Conservation (phyloP, 2,113 vertebrate genomes). For the Dicerorhinus sumatrensis region DNA sequence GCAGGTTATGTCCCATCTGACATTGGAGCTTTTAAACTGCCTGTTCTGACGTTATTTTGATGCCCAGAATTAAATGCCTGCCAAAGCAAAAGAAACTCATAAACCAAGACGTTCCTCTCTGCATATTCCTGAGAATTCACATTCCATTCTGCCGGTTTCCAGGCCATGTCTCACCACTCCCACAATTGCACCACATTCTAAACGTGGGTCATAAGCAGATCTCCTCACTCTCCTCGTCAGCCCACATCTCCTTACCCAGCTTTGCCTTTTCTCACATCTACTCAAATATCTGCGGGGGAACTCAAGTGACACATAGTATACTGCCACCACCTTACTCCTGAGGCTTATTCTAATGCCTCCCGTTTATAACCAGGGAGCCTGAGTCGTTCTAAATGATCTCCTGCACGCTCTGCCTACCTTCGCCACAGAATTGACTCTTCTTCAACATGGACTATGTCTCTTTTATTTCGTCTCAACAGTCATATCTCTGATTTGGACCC, state of each 20-base stretch:
- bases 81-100: slow-evolving; percentile 27
- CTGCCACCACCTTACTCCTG: not conserved
- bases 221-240: not conserved
- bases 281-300: not conserved
- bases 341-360: not conserved
- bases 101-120: not conserved
- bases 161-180: not conserved
- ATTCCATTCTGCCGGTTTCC: not conserved
- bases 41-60: not conserved
- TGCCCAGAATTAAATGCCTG: slow-evolving; percentile 9
- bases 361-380: not conserved
- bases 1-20: not conserved
- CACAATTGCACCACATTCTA: not conserved
- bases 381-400: not conserved
- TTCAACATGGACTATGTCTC: not conserved
- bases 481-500: not conserved
- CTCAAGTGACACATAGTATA: not conserved
- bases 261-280: not conserved
- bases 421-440: not conserved
- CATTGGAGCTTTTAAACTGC: not conserved
- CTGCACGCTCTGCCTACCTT: not conserved
- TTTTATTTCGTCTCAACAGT: not conserved
- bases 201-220: not conserved
- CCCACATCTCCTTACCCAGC: not conserved
- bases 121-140: not conserved